Evolutionary conservation across 2,113 vertebrate genomes (phyloP), one percentile per base, ranked within the genome.

Genomic region (Saccopteryx leptura): DNA sequence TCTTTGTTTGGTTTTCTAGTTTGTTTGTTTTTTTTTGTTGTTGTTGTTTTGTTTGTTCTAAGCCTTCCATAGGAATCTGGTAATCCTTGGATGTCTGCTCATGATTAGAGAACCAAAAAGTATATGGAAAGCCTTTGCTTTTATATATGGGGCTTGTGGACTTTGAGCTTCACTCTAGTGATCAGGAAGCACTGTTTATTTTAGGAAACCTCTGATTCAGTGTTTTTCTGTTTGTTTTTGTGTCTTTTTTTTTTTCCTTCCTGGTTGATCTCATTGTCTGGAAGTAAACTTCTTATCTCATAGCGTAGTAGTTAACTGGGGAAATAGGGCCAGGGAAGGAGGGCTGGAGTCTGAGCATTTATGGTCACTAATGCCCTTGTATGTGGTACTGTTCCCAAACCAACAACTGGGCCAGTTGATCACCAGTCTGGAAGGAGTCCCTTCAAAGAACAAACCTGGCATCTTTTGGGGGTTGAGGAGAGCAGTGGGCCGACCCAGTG

Each of bases 1-100:
- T 60, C 2, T 50, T 95, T 94, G 26, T 92, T 94, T 90, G 93
- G 9, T 80, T 96, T 54, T 75, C 28, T 71, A 56, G 11, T 80
- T 83, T 93, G n/a, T n/a, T n/a, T 39, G 39, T 39, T 39, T 39
- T 39, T 39, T 39, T 2, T 39, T 39, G 39, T 39, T 39, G 39
- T 39, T 39, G 39, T 39, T 39, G 39, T 61, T 48, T 88, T 91
- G 21, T 88, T 88, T 92, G 31, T 88, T 88, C 60, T 76, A 19
- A 33, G 18, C n/a, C 92, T 96, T 97, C 61, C 63, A 63, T 94
- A 68, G 39, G 74, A 50, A 65, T 26, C 52, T 72, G 54, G 48
- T 69, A 87, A 60, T 39, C 18, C 31, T 90, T 39, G n/a, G 12
- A 28, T 76, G 4, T 88, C 18, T 80, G 39, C 19, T 92, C n/a